A percentile compares a stretch with the other conserved stretches of the same genome.
phyloP scores from a whole-genome alignment of 2,888 invertebrate species.

The Hesperia comma region DNA sequence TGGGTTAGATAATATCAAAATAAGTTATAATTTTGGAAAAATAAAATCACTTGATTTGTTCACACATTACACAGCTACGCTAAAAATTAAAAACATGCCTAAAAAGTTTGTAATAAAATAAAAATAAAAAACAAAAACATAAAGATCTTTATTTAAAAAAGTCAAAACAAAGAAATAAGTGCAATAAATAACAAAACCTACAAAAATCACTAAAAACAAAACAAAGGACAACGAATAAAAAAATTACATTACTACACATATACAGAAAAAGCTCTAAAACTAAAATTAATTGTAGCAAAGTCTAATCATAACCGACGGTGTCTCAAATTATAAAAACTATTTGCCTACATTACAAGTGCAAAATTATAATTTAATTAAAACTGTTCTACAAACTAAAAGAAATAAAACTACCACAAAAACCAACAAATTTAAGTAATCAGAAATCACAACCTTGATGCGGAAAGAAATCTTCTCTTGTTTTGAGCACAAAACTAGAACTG shows the following conservation, averaged over 20 bases:
- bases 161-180: neutral
- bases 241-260: neutral
- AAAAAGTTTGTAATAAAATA: constrained; percentile 2
- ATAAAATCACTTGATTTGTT: no score
- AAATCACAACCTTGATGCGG: constrained; percentile 67
- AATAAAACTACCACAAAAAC: constrained; percentile 29
- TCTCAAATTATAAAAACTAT: neutral
- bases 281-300: no score
- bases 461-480: constrained; percentile 48
- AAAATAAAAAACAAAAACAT: neutral
- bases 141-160: neutral
- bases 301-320: neutral
- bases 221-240: neutral
- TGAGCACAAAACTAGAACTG: constrained; percentile 38
- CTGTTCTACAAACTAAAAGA: constrained; percentile 37
- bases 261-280: no score
- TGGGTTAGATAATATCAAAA: no score
- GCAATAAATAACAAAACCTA: neutral
- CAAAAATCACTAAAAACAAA: neutral
- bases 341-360: constrained; percentile 1
- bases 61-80: no score
- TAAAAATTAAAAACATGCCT: no score
- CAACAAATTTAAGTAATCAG: constrained; percentile 27
- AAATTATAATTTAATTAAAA: constrained; percentile 29
- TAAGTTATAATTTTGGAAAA: no score